Base-by-base conservation (phyloP, 2,113 vertebrate species). In the Miniopterus natalensis region DNA sequence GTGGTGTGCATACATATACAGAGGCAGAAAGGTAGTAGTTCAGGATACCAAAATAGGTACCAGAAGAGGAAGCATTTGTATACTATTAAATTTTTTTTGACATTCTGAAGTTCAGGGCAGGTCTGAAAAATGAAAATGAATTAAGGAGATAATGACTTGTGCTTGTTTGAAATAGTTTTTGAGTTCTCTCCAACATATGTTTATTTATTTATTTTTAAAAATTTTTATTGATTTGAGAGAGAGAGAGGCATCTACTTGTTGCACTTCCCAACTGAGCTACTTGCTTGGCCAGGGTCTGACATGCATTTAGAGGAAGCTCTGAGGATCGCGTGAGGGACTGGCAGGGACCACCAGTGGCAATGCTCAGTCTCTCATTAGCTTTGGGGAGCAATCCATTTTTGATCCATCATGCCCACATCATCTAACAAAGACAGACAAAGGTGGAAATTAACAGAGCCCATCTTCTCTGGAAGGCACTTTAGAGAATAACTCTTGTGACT, bases 301-400 rank as follows among this genome's bases (percentile, higher is more conserved):
- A 29, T 25, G 15, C 11, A 1, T 85, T 84, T 78, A n/a, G 36
- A 70, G 9, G 40, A 47, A 42, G 9, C n/a, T 78, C 45, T 31
- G 29, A 84, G 11, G 59, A 55, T n/a, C 17, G 6, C 8, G 4
- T 21, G 15, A 20, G 45, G 8, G 11, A 4, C 29, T 40, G 11
- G 6, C 15, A 59, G 17, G 23, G 4, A 1, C 55, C 17, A 42
- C 2, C 21, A 4, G 15, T 2, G 4, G 18, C 1, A n/a, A 12
- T 9, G 8, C 6, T 49, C 5, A 40, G 2, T 70, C 13, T 85
- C 31, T 61, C 1, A 6, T 51, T 13, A 53, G 3, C n/a, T 70
- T 2, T 31, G 1, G 17, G 20, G 7, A 95, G 0, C 29, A 75
- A n/a, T 21, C 5, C 21, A 42, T 4, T 92, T 88, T 51, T 45